phyloP scores from a whole-genome alignment of 2,113 vertebrate genomes.

The Nipponia nippon region DNA sequence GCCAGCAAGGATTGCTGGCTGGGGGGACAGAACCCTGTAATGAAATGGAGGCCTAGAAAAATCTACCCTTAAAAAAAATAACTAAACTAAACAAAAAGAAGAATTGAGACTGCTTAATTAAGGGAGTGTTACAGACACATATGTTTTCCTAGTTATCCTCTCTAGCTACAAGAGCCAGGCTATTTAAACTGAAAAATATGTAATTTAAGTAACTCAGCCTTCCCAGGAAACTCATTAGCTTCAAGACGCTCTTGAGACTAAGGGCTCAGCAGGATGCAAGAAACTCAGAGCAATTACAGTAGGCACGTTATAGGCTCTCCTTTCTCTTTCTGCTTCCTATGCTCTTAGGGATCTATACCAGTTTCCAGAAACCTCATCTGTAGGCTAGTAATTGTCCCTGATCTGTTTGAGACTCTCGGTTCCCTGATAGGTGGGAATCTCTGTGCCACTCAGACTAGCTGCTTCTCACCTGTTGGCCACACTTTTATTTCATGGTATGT shows the following conservation, averaged over 20 bases:
- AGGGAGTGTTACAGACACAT: not conserved
- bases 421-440: not conserved
- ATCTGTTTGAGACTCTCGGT: fast-evolving
- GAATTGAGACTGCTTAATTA: not conserved
- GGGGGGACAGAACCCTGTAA: not conserved
- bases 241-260: not conserved
- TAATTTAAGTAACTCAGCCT: not conserved
- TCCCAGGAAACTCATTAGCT: not conserved
- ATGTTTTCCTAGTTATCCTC: not conserved
- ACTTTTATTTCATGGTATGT: slow-evolving; percentile 80
- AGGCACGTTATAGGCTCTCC: not conserved
- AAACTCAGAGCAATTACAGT: not conserved
- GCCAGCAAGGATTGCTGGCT: not conserved
- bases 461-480: slow-evolving; percentile 73
- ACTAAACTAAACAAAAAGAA: not conserved
- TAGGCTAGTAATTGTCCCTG: not conserved
- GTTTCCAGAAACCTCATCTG: not conserved
- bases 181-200: not conserved
- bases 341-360: not conserved
- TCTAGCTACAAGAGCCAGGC: not conserved
- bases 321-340: not conserved
- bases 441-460: not conserved
- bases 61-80: not conserved
- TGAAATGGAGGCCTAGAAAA: not conserved
- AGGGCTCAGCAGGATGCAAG: not conserved